Base-by-base conservation (phyloP, 2,888 invertebrate species). In the Caenorhabditis wallacei region DNA sequence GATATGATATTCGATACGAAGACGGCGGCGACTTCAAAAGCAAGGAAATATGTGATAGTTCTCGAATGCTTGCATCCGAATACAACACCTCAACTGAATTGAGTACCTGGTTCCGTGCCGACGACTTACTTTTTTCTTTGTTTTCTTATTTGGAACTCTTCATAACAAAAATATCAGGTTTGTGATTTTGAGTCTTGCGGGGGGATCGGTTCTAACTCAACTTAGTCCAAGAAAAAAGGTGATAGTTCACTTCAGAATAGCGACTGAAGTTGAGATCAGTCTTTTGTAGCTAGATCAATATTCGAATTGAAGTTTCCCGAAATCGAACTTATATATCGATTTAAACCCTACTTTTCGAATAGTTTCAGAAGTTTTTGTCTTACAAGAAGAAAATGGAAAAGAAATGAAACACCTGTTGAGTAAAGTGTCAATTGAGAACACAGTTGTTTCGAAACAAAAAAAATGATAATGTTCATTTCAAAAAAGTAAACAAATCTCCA, bases 1-100 rank as follows among this genome's bases (percentile, higher is more conserved):
- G 76, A 76, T 76, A 76, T 76, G 76, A 76, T 76, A 76, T 76
- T 69, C 76, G 76, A 76, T 76, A 76, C 76, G 76, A 53, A 51
- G 76, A 61, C 61, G 76, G 76, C 76, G 76, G 76, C 46, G 26
- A 76, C 76, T 76, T 76, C 76, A 76, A 76, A 66, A 57, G 59
- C 46, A 18, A n/a, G 20, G 37, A 35, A 51, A 20, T 22, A 35
- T 51, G 53, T 51, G 48, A 68, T 76, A 76, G 76, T 69, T 76
- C 68, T 76, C 76, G 69, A 68, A 76, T 76, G 24, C 40, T 43
- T 72, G 72, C 20, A 37, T 61, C n/a, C 53, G 22, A 16, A 46
- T 43, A n/a, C 40, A 46, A 24, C 46, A 10, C 20, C 13, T n/a
- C 48, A n/a, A 20, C 61, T 48, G n/a, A 20, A 30, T 48, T 16